A percentile compares a stretch with the other conserved stretches of the same genome.
Evolutionary conservation across 1,140 invertebrate species (phyloP).

Genomic region (Sminthurides bifidus): DNA sequence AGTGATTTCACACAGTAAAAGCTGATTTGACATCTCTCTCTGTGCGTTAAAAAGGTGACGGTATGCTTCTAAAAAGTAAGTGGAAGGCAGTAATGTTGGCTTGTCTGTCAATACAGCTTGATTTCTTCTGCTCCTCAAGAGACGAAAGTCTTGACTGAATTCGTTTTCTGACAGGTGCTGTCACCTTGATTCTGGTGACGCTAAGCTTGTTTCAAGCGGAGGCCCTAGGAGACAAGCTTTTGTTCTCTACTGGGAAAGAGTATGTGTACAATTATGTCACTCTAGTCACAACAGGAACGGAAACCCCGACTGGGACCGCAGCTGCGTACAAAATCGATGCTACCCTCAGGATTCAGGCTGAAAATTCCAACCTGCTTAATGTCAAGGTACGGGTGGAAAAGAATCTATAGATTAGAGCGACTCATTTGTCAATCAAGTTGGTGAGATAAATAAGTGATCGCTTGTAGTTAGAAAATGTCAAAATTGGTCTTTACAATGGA

Average conservation of each 20-base stretch:
- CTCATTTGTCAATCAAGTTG: not conserved
- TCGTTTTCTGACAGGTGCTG: too few relatives aligned
- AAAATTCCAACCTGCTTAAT: conserved; percentile 10
- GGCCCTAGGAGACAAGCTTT: not conserved
- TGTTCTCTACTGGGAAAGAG: conserved; percentile 21
- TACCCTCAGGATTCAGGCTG: conserved; percentile 17
- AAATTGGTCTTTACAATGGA: conserved; percentile 30
- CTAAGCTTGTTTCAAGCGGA: too few relatives aligned
- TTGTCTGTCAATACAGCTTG: too few relatives aligned
- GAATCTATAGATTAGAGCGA: not conserved
- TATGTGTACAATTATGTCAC: conserved; percentile 26
- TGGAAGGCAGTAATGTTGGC: too few relatives aligned
- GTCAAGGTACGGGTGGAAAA: conserved; percentile 11
- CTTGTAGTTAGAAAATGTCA: conserved; percentile 22
- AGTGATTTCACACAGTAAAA: too few relatives aligned
- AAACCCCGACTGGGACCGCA: conserved; percentile 19
- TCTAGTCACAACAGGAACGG: conserved; percentile 25
- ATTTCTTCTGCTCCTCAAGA: too few relatives aligned
- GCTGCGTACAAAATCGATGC: conserved; percentile 27
- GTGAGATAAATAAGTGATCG: not conserved
- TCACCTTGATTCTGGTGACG: too few relatives aligned
- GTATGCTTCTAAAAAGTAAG: too few relatives aligned
- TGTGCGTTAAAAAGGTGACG: too few relatives aligned
- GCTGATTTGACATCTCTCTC: too few relatives aligned
- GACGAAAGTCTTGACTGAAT: too few relatives aligned